A percentile compares a stretch with the other conserved stretches of the same genome.
phyloP scores from a whole-genome alignment of 2,888 invertebrate genomes.

The Tyria jacobaeae region DNA sequence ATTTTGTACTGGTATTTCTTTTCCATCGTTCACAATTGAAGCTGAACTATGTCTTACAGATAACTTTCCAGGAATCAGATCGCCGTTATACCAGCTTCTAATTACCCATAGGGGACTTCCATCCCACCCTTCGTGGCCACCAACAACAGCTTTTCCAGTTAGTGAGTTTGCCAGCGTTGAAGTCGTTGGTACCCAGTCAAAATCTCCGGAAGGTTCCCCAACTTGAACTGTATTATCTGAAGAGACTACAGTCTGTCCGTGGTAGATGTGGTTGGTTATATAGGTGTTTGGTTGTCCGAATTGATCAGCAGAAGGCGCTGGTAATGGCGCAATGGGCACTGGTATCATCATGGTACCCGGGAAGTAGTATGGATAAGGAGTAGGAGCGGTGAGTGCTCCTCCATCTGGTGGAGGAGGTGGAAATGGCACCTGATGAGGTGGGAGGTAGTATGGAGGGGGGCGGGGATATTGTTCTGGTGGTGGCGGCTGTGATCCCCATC shows the following conservation, averaged over 20 bases:
- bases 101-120: slow-evolving; percentile 83
- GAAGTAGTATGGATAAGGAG: slow-evolving; percentile 67
- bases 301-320: slow-evolving; percentile 27
- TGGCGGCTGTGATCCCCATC: slow-evolving; percentile 3
- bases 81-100: slow-evolving; percentile 78
- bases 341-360: slow-evolving; percentile 14
- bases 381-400: slow-evolving; percentile 49
- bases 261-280: slow-evolving; percentile 80
- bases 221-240: slow-evolving; percentile 55
- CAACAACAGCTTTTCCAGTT: slow-evolving; percentile 75
- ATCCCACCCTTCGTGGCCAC: slow-evolving; percentile 83
- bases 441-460: slow-evolving; percentile 40
- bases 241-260: slow-evolving; percentile 64
- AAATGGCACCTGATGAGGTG: slow-evolving; percentile 15
- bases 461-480: background rate
- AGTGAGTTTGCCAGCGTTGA: slow-evolving; percentile 68
- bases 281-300: slow-evolving; percentile 64
- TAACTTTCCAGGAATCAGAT: slow-evolving; percentile 80
- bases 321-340: slow-evolving; percentile 46
- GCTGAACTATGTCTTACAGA: slow-evolving; percentile 78
- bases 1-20: slow-evolving; percentile 78
- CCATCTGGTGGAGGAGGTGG: slow-evolving; percentile 40
- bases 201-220: slow-evolving; percentile 74
- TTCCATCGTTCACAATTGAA: slow-evolving; percentile 72
- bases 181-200: slow-evolving; percentile 78